These are phyloP conservation scores for Callinectes sapidus DNA, from an alignment of 2,888 invertebrate genomes.

Conservation along the genomic window DNA sequence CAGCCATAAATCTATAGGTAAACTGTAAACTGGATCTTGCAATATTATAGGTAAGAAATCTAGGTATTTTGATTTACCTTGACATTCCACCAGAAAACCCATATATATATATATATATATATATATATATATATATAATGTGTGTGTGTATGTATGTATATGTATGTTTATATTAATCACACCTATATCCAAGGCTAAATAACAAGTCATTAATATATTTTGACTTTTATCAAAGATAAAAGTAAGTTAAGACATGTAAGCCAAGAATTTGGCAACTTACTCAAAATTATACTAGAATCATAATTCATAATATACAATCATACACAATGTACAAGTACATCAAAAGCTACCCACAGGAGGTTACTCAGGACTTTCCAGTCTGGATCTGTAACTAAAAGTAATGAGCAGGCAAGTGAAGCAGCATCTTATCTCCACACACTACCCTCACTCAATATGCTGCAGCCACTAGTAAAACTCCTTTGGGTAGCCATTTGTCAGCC, in stretches of 20 bases:
- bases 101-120: no score
- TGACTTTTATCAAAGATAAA: not conserved
- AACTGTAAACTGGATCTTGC: no score
- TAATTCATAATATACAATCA: not conserved
- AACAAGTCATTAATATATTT: not conserved
- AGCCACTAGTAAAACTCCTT: conserved; percentile 48
- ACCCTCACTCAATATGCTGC: not conserved
- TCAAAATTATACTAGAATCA: not conserved
- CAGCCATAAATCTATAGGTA: no score
- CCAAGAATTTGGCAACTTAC: not conserved
- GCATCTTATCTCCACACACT: not conserved
- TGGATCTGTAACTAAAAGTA: not conserved
- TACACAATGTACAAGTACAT: not conserved
- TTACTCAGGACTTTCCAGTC: not conserved
- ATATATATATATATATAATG: no score
- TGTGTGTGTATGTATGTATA: no score
- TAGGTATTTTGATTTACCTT: no score
- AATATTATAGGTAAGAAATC: no score
- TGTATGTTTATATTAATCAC: no score
- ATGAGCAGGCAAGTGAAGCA: not conserved
- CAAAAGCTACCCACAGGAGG: not conserved
- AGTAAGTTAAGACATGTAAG: not conserved
- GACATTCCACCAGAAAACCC: no score
- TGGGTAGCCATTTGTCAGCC: not conserved
- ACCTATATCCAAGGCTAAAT: not conserved